A percentile compares a stretch with the other conserved stretches of the same genome.
Evolutionary conservation across 2,888 invertebrate species (phyloP).

Genomic region (Congeria kusceri): DNA sequence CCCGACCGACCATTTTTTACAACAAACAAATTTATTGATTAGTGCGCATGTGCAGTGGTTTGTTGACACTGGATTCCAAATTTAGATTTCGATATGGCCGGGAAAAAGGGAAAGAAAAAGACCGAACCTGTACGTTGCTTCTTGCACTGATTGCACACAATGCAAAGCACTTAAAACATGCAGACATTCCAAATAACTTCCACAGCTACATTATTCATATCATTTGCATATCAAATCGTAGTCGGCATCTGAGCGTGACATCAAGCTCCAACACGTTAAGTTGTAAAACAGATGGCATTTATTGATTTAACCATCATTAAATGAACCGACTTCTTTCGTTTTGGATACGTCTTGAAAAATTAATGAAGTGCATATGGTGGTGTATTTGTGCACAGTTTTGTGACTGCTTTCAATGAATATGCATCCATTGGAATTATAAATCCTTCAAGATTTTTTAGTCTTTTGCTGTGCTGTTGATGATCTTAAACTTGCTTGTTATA

Average conservation of each 20-base stretch:
- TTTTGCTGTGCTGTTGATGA: no score
- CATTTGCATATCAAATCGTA: not conserved
- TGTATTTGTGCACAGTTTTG: no score
- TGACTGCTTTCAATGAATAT: no score
- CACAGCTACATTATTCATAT: not conserved
- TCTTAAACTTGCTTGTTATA: no score
- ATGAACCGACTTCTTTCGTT: no score
- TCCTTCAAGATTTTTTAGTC: no score
- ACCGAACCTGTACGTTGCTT: conserved; percentile 50
- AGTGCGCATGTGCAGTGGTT: conserved; percentile 63
- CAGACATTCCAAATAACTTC: not conserved
- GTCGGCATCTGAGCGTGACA: not conserved
- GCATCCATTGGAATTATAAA: no score
- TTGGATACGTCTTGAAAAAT: not conserved
- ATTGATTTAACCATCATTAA: no score
- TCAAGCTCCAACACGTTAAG: conserved; percentile 25
- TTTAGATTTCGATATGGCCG: conserved; percentile 61
- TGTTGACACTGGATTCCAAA: conserved; percentile 69
- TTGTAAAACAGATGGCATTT: no score
- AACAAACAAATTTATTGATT: no score
- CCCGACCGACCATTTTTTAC: no score
- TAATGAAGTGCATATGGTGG: conserved; percentile 12
- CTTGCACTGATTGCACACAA: not conserved
- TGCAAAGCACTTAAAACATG: not conserved
- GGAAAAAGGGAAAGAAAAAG: conserved; percentile 65